These are phyloP conservation scores for Mythimna lalbum DNA, from an alignment of 2,888 invertebrate species.

Conservation along the genomic window DNA sequence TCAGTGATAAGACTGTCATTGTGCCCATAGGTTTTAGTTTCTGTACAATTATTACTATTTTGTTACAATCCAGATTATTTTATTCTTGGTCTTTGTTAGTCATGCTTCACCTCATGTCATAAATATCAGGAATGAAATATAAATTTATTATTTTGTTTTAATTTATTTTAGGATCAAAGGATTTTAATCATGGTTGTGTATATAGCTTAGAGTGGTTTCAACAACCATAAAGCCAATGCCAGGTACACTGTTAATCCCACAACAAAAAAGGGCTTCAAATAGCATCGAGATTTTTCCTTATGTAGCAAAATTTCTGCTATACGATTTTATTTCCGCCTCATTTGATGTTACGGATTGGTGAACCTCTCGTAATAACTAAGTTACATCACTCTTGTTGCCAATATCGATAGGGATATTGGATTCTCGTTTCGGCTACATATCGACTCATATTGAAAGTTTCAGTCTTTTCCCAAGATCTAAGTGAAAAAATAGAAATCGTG, in stretches of 20 bases:
- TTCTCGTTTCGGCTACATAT: conserved; percentile 54
- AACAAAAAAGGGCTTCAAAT: conserved; percentile 31
- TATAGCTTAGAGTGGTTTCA: not conserved
- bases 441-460: conserved; percentile 20
- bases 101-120: not conserved
- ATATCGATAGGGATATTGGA: conserved; percentile 70
- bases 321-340: conserved; percentile 73
- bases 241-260: conserved; percentile 21
- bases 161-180: not conserved
- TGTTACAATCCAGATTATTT: too few species aligned
- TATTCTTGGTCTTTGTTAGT: too few species aligned
- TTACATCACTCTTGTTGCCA: conserved; percentile 69
- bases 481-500: conserved; percentile 2
- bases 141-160: not conserved
- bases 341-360: conserved; percentile 67
- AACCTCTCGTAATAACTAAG: conserved; percentile 67
- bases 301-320: conserved; percentile 70
- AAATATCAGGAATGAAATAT: accelerated
- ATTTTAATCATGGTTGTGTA: not conserved
- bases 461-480: not conserved
- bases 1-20: too few species aligned
- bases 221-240: not conserved
- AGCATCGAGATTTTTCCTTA: conserved; percentile 63
- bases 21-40: too few species aligned
- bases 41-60: too few species aligned